These are phyloP conservation scores for Epinephelus moara DNA, from an alignment of 2,113 vertebrate species.

Conservation along the genomic window DNA sequence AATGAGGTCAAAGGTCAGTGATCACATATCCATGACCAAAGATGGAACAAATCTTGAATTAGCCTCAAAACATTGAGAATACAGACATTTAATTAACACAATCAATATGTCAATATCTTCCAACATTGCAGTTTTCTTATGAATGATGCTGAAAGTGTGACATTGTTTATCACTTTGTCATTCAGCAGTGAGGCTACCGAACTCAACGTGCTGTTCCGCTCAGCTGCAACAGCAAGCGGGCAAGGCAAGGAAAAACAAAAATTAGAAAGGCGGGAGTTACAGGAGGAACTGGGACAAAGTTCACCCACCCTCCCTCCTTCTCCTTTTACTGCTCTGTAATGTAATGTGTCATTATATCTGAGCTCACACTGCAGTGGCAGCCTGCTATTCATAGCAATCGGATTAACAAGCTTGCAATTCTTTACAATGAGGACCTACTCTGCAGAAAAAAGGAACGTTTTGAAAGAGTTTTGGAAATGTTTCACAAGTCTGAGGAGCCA, in stretches of 20 bases:
- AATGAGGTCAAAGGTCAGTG: not conserved
- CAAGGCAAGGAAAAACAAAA: not conserved
- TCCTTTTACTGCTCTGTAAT: not conserved
- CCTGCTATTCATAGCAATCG: constrained; percentile 1
- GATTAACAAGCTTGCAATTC: not conserved
- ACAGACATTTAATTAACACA: not conserved
- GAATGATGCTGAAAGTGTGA: not conserved
- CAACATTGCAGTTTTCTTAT: not conserved
- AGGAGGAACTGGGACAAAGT: constrained; percentile 73
- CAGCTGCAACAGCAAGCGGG: constrained; percentile 33
- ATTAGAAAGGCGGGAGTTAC: constrained; percentile 8
- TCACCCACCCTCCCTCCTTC: constrained; percentile 35
- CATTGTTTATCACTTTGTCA: not conserved
- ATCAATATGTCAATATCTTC: not conserved
- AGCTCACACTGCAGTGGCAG: too few species aligned
- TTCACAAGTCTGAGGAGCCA: not conserved
- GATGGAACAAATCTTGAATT: not conserved
- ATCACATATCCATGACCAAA: not conserved
- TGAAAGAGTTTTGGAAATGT: not conserved
- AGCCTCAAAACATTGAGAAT: not conserved
- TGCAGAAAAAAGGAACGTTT: not conserved
- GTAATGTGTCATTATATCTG: not conserved
- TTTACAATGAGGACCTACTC: not conserved
- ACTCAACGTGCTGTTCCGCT: constrained; percentile 10
- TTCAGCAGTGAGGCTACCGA: not conserved